A percentile compares a stretch with the other conserved stretches of the same genome.
Conservation (phyloP, 1,140 invertebrate species). For the Procambarus virginalis region DNA sequence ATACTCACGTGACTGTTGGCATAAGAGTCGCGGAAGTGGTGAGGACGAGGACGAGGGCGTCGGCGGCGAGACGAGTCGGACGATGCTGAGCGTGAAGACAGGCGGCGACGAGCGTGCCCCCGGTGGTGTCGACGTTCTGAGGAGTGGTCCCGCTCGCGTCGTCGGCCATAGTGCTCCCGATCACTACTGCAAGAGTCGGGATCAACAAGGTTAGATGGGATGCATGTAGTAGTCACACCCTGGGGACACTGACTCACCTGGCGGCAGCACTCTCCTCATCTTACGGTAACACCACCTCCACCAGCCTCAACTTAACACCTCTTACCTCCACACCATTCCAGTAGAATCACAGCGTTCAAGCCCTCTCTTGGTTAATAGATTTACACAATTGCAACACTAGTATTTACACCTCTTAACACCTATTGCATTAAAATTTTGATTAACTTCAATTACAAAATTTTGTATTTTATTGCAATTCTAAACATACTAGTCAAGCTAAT, state of each 20-base stretch:
- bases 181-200: constrained; percentile 44
- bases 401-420: too few relatives aligned
- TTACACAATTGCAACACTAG: too few relatives aligned
- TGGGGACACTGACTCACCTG: constrained; percentile 17
- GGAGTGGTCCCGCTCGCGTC: constrained; percentile 39
- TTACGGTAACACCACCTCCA: neutral
- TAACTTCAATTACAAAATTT: too few relatives aligned
- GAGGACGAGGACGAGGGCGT: constrained; percentile 46
- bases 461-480: too few relatives aligned
- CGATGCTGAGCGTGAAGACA: constrained; percentile 46
- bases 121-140: constrained; percentile 48
- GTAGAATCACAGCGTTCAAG: too few relatives aligned
- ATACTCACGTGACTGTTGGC: constrained; percentile 64
- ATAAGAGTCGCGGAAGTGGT: constrained; percentile 55
- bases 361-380: too few relatives aligned
- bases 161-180: constrained; percentile 41
- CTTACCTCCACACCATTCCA: neutral
- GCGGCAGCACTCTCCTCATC: neutral
- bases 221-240: constrained; percentile 3
- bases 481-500: too few relatives aligned
- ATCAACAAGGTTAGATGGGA: neutral
- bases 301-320: neutral
- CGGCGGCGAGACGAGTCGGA: constrained; percentile 56
- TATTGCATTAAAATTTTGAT: too few relatives aligned
- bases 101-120: constrained; percentile 32